These are phyloP conservation scores for Dinomys branickii DNA, from an alignment of 2,113 vertebrate genomes.

Conservation along the genomic window DNA sequence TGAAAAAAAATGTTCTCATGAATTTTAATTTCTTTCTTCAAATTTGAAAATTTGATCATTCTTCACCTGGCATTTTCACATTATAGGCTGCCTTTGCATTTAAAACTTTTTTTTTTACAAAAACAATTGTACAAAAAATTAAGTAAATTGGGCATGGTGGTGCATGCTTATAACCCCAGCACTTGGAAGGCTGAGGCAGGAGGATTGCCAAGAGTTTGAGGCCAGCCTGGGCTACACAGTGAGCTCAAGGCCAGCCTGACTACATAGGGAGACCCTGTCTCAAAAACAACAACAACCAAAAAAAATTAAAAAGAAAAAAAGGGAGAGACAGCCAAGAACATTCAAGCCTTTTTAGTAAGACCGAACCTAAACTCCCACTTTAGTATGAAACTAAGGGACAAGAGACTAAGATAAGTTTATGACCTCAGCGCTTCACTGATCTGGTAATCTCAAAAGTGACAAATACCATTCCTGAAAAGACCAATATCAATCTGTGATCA, in stretches of 20 bases:
- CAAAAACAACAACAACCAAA: not conserved
- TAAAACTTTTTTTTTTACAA: not conserved
- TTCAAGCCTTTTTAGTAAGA: not conserved
- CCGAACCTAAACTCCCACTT: not conserved
- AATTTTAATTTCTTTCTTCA: not conserved
- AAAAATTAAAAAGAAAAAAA: not conserved
- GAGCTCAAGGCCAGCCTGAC: not conserved
- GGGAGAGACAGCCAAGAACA: not conserved
- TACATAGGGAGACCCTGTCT: not conserved
- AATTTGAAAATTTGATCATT: not conserved
- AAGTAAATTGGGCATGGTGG: not conserved
- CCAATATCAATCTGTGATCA: accelerated
- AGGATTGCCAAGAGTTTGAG: not conserved
- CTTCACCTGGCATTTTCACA: not conserved
- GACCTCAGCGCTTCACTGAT: not conserved
- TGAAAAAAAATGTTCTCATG: not conserved
- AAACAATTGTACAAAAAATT: not conserved
- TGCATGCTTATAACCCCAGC: not conserved
- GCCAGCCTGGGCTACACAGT: not conserved
- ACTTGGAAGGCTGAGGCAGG: not conserved
- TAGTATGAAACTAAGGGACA: not conserved
- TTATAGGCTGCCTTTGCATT: not conserved
- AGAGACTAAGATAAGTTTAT: not conserved
- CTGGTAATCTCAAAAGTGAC: not conserved
- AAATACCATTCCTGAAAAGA: not conserved